These are phyloP conservation scores for Pelosia muscerda DNA, from an alignment of 2,888 invertebrate species.

Conservation along the genomic window DNA sequence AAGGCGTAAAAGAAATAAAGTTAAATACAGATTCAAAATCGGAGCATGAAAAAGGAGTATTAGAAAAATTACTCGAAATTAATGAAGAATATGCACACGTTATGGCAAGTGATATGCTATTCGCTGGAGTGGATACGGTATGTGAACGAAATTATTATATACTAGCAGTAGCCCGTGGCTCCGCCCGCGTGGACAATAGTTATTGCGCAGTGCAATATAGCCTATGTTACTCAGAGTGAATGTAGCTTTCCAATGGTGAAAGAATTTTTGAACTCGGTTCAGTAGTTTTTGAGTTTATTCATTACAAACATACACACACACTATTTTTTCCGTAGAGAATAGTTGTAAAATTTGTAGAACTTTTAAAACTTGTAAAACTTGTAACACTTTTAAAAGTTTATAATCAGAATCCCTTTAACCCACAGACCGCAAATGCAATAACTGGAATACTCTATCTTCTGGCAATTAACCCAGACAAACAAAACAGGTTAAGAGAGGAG, in stretches of 20 bases:
- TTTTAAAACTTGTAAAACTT: background rate
- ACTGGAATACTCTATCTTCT: constrained; percentile 87
- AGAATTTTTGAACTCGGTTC: too few relatives aligned
- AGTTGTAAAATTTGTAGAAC: too few relatives aligned
- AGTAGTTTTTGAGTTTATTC: too few relatives aligned
- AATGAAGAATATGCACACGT: constrained; percentile 87
- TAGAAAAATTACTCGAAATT: constrained; percentile 87
- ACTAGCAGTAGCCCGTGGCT: too few relatives aligned
- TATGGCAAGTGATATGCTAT: constrained; percentile 89
- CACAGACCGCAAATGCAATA: constrained; percentile 86
- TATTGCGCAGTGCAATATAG: too few relatives aligned
- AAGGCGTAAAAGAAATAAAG: constrained; percentile 59
- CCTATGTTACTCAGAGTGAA: too few relatives aligned
- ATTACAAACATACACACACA: too few relatives aligned
- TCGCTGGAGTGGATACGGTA: constrained; percentile 90
- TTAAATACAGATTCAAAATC: constrained; percentile 40
- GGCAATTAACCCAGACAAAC: constrained; percentile 88
- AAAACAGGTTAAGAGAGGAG: constrained; percentile 88
- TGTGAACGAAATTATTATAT: constrained; percentile 31
- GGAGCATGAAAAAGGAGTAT: constrained; percentile 81
- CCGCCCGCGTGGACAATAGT: too few relatives aligned
- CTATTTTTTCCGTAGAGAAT: too few relatives aligned
- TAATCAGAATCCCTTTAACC: constrained; percentile 18
- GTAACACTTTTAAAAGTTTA: too few relatives aligned
- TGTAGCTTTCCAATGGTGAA: too few relatives aligned